These are phyloP conservation scores for Toxotes chatareus DNA, from an alignment of 2,113 vertebrate species.

Conservation along the genomic window DNA sequence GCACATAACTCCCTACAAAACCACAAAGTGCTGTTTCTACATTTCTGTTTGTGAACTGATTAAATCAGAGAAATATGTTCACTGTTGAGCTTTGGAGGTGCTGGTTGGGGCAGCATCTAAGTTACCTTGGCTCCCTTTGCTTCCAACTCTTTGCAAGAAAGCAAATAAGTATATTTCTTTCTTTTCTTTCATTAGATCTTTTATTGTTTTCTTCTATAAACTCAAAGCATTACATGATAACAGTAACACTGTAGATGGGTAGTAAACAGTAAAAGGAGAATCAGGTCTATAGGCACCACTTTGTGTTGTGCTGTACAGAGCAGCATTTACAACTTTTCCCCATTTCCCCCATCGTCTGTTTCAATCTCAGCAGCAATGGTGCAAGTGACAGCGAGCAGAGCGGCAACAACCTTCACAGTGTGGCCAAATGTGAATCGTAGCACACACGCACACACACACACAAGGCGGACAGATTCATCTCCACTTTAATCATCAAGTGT, in stretches of 20 bases:
- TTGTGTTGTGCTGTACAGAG: background rate
- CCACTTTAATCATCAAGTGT: slow-evolving; percentile 22
- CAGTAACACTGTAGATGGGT: background rate
- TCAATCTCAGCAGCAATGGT: slow-evolving; percentile 37
- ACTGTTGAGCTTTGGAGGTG: background rate
- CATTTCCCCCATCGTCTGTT: slow-evolving; percentile 7
- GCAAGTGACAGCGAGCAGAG: slow-evolving; percentile 34
- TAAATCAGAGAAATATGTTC: background rate
- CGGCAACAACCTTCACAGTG: slow-evolving; percentile 24
- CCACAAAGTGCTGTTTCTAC: background rate
- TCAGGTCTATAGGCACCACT: background rate
- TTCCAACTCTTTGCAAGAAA: background rate
- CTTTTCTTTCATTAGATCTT: background rate
- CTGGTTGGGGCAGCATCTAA: background rate
- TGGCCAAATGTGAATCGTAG: slow-evolving; percentile 18
- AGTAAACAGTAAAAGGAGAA: background rate
- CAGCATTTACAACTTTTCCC: slow-evolving; percentile 5
- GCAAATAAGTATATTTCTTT: background rate
- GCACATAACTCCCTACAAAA: background rate
- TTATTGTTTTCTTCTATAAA: background rate
- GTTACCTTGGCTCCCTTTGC: background rate
- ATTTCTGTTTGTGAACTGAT: background rate
- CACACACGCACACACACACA: background rate
- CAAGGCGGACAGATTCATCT: slow-evolving; percentile 29
- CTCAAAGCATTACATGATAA: background rate